These are phyloP conservation scores for Alloplasta piceator DNA, from an alignment of 2,888 invertebrate species.

Conservation along the genomic window DNA sequence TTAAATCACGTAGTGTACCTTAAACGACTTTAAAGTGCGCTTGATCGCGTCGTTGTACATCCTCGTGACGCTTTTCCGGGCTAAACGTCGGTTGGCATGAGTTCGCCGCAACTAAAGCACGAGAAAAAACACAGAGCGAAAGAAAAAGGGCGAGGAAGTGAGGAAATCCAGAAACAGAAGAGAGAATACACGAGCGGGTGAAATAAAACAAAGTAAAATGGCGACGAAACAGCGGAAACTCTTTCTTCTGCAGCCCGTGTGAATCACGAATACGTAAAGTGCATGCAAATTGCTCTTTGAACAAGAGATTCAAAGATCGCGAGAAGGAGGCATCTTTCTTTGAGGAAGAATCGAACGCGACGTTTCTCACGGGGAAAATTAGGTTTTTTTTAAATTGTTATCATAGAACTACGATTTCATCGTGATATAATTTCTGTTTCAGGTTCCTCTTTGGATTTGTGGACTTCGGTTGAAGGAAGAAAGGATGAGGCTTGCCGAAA, in stretches of 20 bases:
- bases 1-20: conserved; percentile 57
- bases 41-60: conserved; percentile 59
- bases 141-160: conserved; percentile 10
- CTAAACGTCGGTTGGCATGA: conserved; percentile 11
- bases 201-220: conserved; percentile 39
- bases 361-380: neutral
- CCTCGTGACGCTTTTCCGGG: conserved; percentile 37
- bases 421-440: too few relatives aligned
- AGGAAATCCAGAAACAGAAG: neutral
- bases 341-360: neutral
- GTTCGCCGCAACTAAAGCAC: conserved; percentile 4
- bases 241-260: conserved; percentile 11
- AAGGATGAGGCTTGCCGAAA: too few relatives aligned
- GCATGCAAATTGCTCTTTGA: conserved; percentile 54
- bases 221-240: conserved; percentile 34
- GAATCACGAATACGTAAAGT: conserved; percentile 53
- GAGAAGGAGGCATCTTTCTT: conserved; percentile 4
- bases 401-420: too few relatives aligned
- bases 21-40: conserved; percentile 63
- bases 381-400: neutral
- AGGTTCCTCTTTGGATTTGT: too few relatives aligned
- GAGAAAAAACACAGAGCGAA: conserved; percentile 6
- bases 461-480: too few relatives aligned
- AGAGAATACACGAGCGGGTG: too few relatives aligned
- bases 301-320: conserved; percentile 20